A percentile compares a stretch with the other conserved stretches of the same genome.
Conservation (phyloP, 2,888 invertebrate genomes). For the Drosophila diplacantha region DNA sequence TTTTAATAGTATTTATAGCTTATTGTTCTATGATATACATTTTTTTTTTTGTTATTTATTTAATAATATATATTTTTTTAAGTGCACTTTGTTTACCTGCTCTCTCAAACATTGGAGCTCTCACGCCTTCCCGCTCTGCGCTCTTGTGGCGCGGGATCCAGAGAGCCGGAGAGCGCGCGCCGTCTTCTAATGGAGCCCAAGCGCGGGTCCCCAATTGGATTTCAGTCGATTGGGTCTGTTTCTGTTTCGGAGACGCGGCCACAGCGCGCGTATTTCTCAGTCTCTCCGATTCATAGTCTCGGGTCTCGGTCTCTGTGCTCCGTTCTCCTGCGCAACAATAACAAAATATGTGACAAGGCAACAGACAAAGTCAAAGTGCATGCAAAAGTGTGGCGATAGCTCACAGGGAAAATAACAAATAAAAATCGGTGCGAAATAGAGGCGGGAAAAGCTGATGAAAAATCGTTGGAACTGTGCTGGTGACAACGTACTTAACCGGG, state of each 20-base stretch:
- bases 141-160: constrained; percentile 3
- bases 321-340: constrained; percentile 34
- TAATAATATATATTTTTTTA: background rate
- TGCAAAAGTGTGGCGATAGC: constrained; percentile 40
- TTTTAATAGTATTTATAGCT: no score
- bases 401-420: constrained; percentile 11
- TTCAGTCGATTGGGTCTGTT: constrained; percentile 61
- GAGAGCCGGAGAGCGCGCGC: constrained; percentile 10
- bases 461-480: constrained; percentile 29
- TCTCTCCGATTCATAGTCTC: constrained; percentile 14
- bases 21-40: no score
- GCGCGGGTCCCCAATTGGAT: constrained; percentile 46
- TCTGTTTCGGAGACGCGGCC: constrained; percentile 48
- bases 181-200: constrained; percentile 28
- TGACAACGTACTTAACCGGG: constrained; percentile 28
- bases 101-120: constrained; percentile 12
- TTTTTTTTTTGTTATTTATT: no score
- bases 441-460: constrained; percentile 53
- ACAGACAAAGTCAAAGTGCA: constrained; percentile 36
- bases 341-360: constrained; percentile 46
- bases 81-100: constrained; percentile 31
- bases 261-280: constrained; percentile 34
- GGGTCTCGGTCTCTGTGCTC: constrained; percentile 6
- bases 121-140: background rate
- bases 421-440: constrained; percentile 34